Conservation (phyloP, 30 jellyfish, hydroid and myxozoan genomes). For the Nemopilema nomurai region DNA sequence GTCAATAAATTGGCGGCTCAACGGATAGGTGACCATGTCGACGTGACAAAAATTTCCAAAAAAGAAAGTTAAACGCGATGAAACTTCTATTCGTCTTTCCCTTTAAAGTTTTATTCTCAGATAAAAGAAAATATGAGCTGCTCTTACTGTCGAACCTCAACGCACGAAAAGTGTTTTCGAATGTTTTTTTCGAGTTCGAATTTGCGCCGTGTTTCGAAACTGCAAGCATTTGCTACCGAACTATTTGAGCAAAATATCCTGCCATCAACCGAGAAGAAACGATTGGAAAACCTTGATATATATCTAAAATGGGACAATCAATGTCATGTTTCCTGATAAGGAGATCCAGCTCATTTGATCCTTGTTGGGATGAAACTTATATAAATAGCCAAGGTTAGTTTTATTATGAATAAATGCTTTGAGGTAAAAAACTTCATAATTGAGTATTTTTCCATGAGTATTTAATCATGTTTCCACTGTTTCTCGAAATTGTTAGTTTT, state of each 20-base stretch:
- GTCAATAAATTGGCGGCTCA: too few species aligned
- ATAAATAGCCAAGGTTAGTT: not conserved
- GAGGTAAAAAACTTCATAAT: not conserved
- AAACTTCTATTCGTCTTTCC: too few species aligned
- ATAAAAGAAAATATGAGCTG: too few species aligned
- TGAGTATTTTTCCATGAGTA: too few species aligned
- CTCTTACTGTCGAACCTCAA: too few species aligned
- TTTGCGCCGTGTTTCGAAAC: not conserved
- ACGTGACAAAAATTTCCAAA: too few species aligned
- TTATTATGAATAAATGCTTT: not conserved
- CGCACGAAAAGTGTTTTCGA: not conserved
- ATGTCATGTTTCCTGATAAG: not conserved
- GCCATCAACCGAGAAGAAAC: not conserved
- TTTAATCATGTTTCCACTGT: too few species aligned
- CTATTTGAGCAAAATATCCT: not conserved
- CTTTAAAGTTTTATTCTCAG: too few species aligned
- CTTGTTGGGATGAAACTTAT: not conserved
- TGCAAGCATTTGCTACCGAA: not conserved
- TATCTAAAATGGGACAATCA: not conserved
- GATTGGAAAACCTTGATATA: not conserved
- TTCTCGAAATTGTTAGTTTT: too few species aligned
- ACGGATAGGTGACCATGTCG: too few species aligned
- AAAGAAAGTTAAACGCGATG: too few species aligned
- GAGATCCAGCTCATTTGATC: not conserved
- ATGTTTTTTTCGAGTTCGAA: not conserved